Conservation (phyloP, 2,797 vertebrate species). For the Staurois parvus region DNA sequence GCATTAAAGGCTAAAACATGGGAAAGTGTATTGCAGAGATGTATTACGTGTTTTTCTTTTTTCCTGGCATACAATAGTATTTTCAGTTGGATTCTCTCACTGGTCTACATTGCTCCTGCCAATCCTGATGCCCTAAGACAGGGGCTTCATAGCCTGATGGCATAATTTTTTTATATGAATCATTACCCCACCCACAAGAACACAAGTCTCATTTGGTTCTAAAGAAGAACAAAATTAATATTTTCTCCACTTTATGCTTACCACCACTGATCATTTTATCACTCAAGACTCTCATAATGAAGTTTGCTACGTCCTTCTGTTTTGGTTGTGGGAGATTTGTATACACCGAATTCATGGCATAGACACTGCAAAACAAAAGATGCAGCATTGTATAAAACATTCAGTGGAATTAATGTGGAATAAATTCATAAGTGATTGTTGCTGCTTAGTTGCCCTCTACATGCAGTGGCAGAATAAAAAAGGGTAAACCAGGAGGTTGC, state of each 20-base stretch:
- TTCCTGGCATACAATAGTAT: too few species aligned
- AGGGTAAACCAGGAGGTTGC: neutral
- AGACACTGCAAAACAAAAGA: slow-evolving; percentile 58
- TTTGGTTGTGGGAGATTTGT: slow-evolving; percentile 19
- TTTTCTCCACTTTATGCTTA: neutral
- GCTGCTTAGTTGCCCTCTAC: neutral
- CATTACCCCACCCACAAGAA: too few species aligned
- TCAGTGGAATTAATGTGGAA: neutral
- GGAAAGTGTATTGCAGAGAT: too few species aligned
- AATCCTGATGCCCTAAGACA: too few species aligned
- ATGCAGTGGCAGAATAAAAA: neutral
- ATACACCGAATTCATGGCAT: slow-evolving; percentile 5
- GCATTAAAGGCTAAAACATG: too few species aligned
- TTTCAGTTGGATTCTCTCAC: too few species aligned
- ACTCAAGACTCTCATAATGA: slow-evolving; percentile 48
- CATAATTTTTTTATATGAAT: too few species aligned
- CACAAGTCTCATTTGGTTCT: too few species aligned
- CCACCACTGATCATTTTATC: neutral
- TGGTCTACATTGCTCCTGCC: too few species aligned
- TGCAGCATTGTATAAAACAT: neutral
- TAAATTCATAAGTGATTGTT: neutral
- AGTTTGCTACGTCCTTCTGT: slow-evolving; percentile 37
- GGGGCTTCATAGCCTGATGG: too few species aligned
- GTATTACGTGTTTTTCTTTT: too few species aligned
- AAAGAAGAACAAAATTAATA: too few species aligned